Evolutionary conservation across 2,797 vertebrate genomes (phyloP).

Genomic region (Periophthalmus magnuspinnatus): DNA sequence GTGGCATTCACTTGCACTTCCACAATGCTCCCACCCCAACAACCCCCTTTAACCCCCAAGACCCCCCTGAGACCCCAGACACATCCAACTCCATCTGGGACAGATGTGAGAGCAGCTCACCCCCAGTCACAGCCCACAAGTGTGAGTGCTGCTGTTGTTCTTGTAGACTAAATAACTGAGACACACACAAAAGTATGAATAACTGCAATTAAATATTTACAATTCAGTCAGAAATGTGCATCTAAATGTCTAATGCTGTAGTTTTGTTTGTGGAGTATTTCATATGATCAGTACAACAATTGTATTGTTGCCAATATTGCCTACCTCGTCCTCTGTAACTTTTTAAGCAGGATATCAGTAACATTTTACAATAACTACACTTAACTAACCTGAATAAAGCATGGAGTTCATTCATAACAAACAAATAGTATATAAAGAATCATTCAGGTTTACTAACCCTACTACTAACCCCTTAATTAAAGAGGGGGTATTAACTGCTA

Average conservation of each 20-base stretch:
- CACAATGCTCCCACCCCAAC: not conserved
- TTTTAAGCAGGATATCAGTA: too few relatives aligned
- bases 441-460: too few relatives aligned
- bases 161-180: not conserved
- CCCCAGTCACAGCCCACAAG: not conserved
- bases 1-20: conserved; percentile 72
- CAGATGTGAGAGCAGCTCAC: conserved; percentile 43
- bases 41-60: conserved; percentile 23
- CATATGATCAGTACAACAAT: not conserved
- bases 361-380: too few relatives aligned
- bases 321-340: too few relatives aligned
- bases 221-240: not conserved
- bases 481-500: too few relatives aligned
- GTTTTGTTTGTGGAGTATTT: not conserved
- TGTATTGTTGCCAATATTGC: not conserved
- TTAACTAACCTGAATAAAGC: too few relatives aligned
- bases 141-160: not conserved
- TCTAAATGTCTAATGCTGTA: not conserved
- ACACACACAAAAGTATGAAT: not conserved
- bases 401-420: too few relatives aligned
- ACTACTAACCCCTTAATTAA: too few relatives aligned
- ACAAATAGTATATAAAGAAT: too few relatives aligned
- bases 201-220: not conserved
- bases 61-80: conserved; percentile 47
- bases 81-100: conserved; percentile 34